Conservation (phyloP, 2,888 invertebrate species). For the Pseudolycoriella hygida region DNA sequence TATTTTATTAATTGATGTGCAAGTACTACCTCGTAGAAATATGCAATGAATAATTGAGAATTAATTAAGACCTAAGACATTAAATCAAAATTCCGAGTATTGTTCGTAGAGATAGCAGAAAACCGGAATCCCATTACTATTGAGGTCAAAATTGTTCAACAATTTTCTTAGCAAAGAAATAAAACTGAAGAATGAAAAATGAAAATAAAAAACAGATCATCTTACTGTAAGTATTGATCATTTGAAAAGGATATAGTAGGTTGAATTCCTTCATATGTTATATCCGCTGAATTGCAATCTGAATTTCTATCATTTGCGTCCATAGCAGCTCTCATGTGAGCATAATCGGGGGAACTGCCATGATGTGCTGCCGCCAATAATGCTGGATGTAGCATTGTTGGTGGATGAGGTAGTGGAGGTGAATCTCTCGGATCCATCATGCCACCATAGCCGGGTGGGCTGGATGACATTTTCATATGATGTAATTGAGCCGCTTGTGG, state of each 20-base stretch:
- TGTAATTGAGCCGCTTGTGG: conserved; percentile 29
- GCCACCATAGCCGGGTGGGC: conserved; percentile 45
- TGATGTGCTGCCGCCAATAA: conserved; percentile 69
- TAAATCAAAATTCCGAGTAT: too few relatives aligned
- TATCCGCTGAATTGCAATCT: conserved; percentile 82
- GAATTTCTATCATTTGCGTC: conserved; percentile 74
- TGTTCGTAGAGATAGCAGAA: too few relatives aligned
- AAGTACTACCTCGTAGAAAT: too few relatives aligned
- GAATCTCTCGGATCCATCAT: conserved; percentile 53
- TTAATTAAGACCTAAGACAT: too few relatives aligned
- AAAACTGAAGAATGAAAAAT: not conserved
- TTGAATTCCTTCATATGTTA: conserved; percentile 81
- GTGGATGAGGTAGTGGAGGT: conserved; percentile 69
- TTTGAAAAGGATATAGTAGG: conserved; percentile 92
- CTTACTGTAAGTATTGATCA: conserved; percentile 13
- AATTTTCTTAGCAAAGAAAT: too few relatives aligned
- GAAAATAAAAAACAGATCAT: not conserved
- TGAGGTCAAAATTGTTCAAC: too few relatives aligned
- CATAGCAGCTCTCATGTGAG: conserved; percentile 50
- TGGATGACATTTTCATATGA: conserved; percentile 25
- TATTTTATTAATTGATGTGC: too few relatives aligned
- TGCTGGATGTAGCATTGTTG: conserved; percentile 70
- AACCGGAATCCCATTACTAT: too few relatives aligned
- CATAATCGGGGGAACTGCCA: conserved; percentile 64
- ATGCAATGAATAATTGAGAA: too few relatives aligned